phyloP scores from a whole-genome alignment of 2,113 vertebrate genomes.

The Uropsilus gracilis region DNA sequence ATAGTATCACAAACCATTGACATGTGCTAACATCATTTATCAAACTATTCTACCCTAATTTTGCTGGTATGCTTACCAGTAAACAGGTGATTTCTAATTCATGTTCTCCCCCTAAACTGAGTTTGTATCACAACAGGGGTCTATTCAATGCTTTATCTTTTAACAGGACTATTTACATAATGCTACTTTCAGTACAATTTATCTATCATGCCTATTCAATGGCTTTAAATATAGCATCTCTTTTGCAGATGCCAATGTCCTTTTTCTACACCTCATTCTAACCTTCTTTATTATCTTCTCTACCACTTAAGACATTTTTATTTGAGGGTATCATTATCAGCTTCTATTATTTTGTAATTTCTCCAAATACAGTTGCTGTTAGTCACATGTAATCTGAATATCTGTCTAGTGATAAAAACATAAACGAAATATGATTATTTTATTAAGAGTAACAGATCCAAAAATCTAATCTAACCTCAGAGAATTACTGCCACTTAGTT shows the following conservation, averaged over 20 bases:
- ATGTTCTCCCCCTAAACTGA: not conserved
- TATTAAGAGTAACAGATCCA: not conserved
- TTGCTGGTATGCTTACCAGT: not conserved
- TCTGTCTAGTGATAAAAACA: not conserved
- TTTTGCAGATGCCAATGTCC: conserved; percentile 45
- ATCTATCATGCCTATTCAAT: not conserved
- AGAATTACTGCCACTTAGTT: conserved; percentile 26
- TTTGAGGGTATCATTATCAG: not conserved
- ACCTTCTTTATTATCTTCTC: not conserved
- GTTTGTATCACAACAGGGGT: conserved; percentile 10
- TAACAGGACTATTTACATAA: conserved; percentile 4
- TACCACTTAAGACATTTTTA: not conserved
- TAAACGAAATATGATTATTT: not conserved
- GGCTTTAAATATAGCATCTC: not conserved
- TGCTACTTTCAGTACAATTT: not conserved
- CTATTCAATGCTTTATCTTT: not conserved
- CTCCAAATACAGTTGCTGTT: conserved; percentile 9
- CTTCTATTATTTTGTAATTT: conserved; percentile 27
- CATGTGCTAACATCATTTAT: not conserved
- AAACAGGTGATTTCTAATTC: not conserved
- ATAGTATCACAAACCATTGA: not conserved
- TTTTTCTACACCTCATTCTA: not conserved
- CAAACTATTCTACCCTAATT: not conserved
- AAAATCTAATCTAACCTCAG: not conserved
- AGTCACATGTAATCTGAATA: conserved; percentile 12